These are phyloP conservation scores for Macrotus californicus DNA, from an alignment of 2,113 vertebrate species.

Conservation along the genomic window DNA sequence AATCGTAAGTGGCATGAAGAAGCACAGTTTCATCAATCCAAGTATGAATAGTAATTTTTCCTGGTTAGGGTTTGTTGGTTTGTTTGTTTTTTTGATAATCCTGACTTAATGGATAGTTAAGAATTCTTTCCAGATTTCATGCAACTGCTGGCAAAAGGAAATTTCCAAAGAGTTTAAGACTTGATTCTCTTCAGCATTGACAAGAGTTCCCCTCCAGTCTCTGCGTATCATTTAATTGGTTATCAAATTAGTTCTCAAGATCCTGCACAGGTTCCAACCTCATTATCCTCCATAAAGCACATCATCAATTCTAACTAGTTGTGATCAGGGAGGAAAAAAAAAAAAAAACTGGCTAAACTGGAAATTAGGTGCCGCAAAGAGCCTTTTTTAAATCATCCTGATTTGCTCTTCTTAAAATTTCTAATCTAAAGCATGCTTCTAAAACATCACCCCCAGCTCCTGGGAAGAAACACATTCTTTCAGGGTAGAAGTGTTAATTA, in stretches of 20 bases:
- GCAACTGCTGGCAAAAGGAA: background rate
- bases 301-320: slow-evolving; percentile 22
- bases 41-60: background rate
- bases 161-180: background rate
- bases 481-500: slow-evolving; percentile 70
- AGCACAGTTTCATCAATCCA: background rate
- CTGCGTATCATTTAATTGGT: background rate
- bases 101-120: background rate
- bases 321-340: background rate
- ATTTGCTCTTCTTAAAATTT: slow-evolving; percentile 47
- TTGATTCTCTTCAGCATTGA: background rate
- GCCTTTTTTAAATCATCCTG: slow-evolving; percentile 21
- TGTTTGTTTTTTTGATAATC: background rate
- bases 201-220: background rate
- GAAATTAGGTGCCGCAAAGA: slow-evolving; percentile 12
- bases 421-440: slow-evolving; percentile 33
- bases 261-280: background rate
- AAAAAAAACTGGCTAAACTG: background rate
- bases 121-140: background rate
- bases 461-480: slow-evolving; percentile 58
- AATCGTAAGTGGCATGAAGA: background rate
- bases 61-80: background rate
- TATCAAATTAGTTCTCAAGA: slow-evolving; percentile 27
- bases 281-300: background rate
- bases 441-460: slow-evolving; percentile 48